phyloP scores from a whole-genome alignment of 2,797 vertebrate genomes.

The Lepus townsendii region DNA sequence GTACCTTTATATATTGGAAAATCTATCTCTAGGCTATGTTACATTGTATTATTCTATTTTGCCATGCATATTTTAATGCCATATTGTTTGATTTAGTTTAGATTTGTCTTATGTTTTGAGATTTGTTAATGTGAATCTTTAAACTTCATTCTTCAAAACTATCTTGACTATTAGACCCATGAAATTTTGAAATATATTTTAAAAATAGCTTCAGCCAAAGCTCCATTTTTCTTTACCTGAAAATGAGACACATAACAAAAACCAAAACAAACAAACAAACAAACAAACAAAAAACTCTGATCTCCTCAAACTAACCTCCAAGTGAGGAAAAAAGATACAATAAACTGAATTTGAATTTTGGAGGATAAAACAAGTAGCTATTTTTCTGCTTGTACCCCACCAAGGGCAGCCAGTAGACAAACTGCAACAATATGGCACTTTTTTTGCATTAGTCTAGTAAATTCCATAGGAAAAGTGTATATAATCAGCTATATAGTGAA shows the following conservation, averaged over 20 bases:
- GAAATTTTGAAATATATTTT: not conserved
- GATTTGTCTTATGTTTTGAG: not conserved
- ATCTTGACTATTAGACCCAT: not conserved
- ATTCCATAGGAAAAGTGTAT: not conserved
- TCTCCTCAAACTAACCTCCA: not conserved
- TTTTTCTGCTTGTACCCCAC: not conserved
- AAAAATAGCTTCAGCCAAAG: not conserved
- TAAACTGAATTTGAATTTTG: not conserved
- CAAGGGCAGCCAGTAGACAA: not conserved
- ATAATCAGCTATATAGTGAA: not conserved
- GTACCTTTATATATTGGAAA: not conserved
- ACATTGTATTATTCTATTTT: not conserved
- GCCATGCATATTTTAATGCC: not conserved
- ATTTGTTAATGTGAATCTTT: not conserved
- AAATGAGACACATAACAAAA: not conserved
- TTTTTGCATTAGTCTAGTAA: not conserved
- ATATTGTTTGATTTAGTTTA: not conserved
- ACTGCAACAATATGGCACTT: not conserved
- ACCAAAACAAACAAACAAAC: not conserved
- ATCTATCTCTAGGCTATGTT: not conserved
- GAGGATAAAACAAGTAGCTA: not conserved
- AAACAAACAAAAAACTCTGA: not conserved
- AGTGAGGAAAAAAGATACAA: not conserved
- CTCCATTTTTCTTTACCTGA: not conserved
- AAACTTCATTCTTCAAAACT: constrained; percentile 13